Percentiles rank a stretch among this genome's conserved stretches.
Conservation (phyloP, 2,113 vertebrate species). For the Aplodontia rufa region DNA sequence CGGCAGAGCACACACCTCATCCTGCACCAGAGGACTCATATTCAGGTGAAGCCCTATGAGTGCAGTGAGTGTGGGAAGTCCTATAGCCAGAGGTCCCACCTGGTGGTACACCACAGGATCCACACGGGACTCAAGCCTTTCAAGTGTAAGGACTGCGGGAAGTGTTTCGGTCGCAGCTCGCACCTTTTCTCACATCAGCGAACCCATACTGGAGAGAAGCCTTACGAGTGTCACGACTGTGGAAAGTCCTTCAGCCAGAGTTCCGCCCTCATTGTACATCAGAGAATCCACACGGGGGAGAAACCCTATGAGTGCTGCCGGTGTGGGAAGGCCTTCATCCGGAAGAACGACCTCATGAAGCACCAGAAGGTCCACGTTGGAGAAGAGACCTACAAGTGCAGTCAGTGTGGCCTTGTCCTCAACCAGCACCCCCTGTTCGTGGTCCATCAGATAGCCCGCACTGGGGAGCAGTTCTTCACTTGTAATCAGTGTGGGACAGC, state of each 20-base stretch:
- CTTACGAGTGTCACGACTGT: slow-evolving; percentile 68
- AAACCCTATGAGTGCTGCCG: slow-evolving; percentile 75
- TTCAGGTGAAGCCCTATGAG: slow-evolving; percentile 65
- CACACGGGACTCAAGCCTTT: slow-evolving; percentile 73
- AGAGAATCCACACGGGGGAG: slow-evolving; percentile 77
- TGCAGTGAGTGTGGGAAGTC: slow-evolving; percentile 73
- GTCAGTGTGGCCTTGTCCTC: slow-evolving; percentile 57
- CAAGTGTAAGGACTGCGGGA: slow-evolving; percentile 74
- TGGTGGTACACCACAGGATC: slow-evolving; percentile 72
- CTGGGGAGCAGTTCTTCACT: slow-evolving; percentile 62
- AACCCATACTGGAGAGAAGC: slow-evolving; percentile 76
- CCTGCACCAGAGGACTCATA: slow-evolving; percentile 73
- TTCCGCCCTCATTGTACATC: slow-evolving; percentile 73
- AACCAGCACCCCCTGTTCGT: slow-evolving; percentile 52
- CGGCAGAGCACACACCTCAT: slow-evolving; percentile 76
- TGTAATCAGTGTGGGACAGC: slow-evolving; percentile 64
- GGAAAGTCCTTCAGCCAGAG: slow-evolving; percentile 72
- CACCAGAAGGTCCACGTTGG: slow-evolving; percentile 69
- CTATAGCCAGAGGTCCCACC: slow-evolving; percentile 74
- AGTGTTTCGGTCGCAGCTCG: slow-evolving; percentile 74
- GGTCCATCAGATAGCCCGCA: slow-evolving; percentile 65
- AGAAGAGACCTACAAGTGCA: slow-evolving; percentile 66
- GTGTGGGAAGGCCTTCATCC: slow-evolving; percentile 77
- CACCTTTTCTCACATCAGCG: slow-evolving; percentile 76
- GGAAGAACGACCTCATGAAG: slow-evolving; percentile 73